These are phyloP conservation scores for Calephelis nemesis DNA, from an alignment of 1,140 invertebrate genomes.

Conservation along the genomic window DNA sequence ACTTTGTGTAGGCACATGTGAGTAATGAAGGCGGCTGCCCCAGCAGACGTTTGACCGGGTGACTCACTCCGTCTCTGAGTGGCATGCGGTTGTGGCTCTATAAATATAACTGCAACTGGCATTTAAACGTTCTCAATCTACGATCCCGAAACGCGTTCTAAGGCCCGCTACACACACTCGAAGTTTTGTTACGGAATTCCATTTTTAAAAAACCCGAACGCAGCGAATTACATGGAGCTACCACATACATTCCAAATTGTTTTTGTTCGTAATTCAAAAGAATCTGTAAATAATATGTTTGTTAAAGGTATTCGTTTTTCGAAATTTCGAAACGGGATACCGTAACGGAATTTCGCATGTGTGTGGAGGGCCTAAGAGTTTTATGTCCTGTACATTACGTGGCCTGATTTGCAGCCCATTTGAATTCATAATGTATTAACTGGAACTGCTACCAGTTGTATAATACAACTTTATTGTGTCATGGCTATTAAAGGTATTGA, in stretches of 20 bases:
- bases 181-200: no score
- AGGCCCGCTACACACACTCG: no score
- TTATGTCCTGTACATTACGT: conserved; percentile 46
- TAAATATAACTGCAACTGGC: conserved; percentile 72
- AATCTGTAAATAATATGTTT: no score
- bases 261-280: no score
- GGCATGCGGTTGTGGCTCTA: conserved; percentile 64
- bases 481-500: conserved; percentile 6
- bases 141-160: conserved; percentile 53
- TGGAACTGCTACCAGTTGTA: conserved; percentile 23
- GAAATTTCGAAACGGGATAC: no score
- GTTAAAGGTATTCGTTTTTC: no score
- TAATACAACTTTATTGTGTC: conserved; percentile 17
- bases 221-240: no score
- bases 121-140: conserved; percentile 71
- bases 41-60: conserved; percentile 60
- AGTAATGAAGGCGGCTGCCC: conserved; percentile 46
- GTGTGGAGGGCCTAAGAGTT: conserved; percentile 32
- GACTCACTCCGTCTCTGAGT: conserved; percentile 49
- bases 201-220: no score
- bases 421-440: conserved; percentile 25
- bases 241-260: no score
- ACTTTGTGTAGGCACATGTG: conserved; percentile 6
- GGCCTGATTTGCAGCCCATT: conserved; percentile 40
- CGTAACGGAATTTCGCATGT: no score